Base-by-base conservation (phyloP, 2,797 vertebrate species). In the Sandelia bainsii region DNA sequence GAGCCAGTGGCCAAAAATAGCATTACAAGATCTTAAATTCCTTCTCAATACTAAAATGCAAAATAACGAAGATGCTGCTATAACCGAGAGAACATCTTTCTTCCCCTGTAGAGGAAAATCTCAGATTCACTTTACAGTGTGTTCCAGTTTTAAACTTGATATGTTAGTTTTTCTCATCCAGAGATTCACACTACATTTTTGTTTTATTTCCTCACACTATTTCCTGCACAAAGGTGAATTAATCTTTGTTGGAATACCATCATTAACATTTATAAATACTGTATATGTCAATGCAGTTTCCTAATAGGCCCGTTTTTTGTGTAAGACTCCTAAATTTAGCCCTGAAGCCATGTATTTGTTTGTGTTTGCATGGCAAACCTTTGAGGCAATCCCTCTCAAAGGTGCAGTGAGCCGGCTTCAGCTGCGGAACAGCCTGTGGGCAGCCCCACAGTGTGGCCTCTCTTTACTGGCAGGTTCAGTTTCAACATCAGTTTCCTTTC, bases 401-500 rank as follows among this genome's bases (percentile, higher is more conserved):
- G 61, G 54, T 63, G 79, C 65, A 52, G 45, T 22, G n/a, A 73
- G 49, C 60, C 84, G 69, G 71, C 60, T 62, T 50, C 3, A 68
- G 34, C 48, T 62, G 39, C 44, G 59, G 67, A 75, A 6, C 29
- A 42, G 57, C 52, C 32, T 66, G 39, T 9, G 10, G 48, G 53
- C 8, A 17, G 25, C 61, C 75, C 72, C 50, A 25, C 65, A 68
- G 44, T 29, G 59, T 6, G 66, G 75, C 74, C 72, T 56, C 58
- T 62, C 59, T 56, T 56, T 17, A 5, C 48, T 56, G 40, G 39
- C 57, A 58, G 22, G 44, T 69, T 66, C n/a, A 60, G 27, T 79
- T 76, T 67, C 49, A 76, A 42, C 68, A 62, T 23, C n/a, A 23
- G 51, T 71, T 86, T 82, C 49, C 62, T 29, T 64, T 78, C 56